Evolutionary conservation across 2,113 vertebrate genomes (phyloP), one percentile per base, ranked within the genome.

Genomic region (Irena cyanogastra): DNA sequence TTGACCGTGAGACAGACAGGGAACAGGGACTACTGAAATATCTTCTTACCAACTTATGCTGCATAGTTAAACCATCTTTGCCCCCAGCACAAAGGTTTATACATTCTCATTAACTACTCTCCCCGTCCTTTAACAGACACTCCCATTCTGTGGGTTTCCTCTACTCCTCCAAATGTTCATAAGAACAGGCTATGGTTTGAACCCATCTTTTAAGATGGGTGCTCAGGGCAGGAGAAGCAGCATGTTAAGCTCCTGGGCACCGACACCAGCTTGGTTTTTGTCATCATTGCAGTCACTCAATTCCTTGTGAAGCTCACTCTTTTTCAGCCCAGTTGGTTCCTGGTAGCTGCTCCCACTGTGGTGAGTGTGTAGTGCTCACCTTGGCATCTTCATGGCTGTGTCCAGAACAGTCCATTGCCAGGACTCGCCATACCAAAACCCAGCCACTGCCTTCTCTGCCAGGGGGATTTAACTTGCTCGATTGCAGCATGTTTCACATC

Each of bases 1-100:
- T 98, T 99, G 44, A 97, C 96, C 31, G 96, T 98, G 89, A 99
- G 97, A 83, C 99, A 98, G 84, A 71, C 98, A 99, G 31, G 98
- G 98, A 93, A 23, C 42, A 56, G 47, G 20, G 24, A 21, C 39
- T 78, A 9, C 8, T 16, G 4, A 50, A 66, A 33, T 44, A 8
- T 6, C 16, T 76, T 49, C 28, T 70, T 33, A 41, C 18, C 28
- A 60, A 19, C 11, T 78, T 41, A 14, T 30, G 16, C 19, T 47
- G 49, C n/a, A 3, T 70, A 16, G 27, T 65, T 60, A 37, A 54
- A 16, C 11, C 16, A 33, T 41, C 14, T 65, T 80, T 50, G 53
- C 45, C 35, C 4, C 44, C 23, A 63, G 47, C 10, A 57, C 2
- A 5, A 3, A 59, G 4, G 23, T 75, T 54, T 75, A 19, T 56